These are phyloP conservation scores for Dugesia japonica DNA, from an alignment of 2,888 invertebrate genomes.

Conservation along the genomic window DNA sequence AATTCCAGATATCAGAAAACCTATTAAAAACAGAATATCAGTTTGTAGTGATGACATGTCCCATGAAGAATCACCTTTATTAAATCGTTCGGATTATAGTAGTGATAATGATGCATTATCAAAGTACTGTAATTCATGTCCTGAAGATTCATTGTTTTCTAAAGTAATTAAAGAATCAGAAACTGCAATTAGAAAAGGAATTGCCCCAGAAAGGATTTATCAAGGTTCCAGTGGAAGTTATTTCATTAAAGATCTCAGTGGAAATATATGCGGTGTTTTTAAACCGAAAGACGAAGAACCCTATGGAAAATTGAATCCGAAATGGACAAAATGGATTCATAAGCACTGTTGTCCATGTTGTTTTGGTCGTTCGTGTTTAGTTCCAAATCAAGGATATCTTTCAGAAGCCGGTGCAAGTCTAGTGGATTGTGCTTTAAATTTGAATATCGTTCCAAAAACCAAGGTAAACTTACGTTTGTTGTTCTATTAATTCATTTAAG, in stretches of 20 bases:
- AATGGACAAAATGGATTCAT: conserved; percentile 99
- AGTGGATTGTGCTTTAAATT: conserved; percentile 80
- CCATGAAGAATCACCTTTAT: neutral
- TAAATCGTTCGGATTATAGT: neutral
- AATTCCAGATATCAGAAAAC: neutral
- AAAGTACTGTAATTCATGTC: neutral
- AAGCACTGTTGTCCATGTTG: conserved; percentile 81
- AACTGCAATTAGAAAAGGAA: conserved; percentile 77
- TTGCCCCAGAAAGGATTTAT: conserved; percentile 86
- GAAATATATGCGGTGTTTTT: conserved; percentile 62
- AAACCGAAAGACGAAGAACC: conserved; percentile 99
- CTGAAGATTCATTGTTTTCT: neutral
- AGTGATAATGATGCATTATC: neutral
- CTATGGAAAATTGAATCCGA: conserved; percentile 89
- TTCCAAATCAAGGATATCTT: conserved; percentile 95
- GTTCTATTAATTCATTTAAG: too few species aligned
- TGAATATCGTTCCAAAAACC: conserved; percentile 90
- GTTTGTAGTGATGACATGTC: conserved; percentile 4
- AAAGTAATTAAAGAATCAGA: conserved; percentile 57
- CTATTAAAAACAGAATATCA: neutral
- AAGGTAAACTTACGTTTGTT: too few species aligned
- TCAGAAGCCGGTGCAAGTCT: conserved; percentile 97
- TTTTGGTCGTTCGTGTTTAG: conserved; percentile 89
- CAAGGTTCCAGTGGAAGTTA: conserved; percentile 98
- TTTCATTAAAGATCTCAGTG: conserved; percentile 76